These are phyloP conservation scores for Chiroxiphia lanceolata DNA, from an alignment of 2,797 vertebrate species.

Conservation along the genomic window DNA sequence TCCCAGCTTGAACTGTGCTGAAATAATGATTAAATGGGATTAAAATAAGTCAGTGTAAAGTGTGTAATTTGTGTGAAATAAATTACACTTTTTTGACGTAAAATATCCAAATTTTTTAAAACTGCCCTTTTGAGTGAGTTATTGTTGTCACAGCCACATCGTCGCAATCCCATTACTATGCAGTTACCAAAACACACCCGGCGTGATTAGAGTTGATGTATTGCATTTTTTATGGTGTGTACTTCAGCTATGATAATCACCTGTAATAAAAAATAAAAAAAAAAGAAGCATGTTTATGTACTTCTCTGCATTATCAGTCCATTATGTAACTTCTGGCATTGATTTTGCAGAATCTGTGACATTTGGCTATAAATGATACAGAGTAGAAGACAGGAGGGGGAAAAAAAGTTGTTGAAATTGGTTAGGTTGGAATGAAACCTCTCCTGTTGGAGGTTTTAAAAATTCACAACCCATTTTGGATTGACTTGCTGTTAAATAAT, in stretches of 20 bases:
- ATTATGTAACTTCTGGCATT: conserved; percentile 28
- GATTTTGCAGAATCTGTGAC: background rate
- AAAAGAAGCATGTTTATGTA: background rate
- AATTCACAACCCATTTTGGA: conserved; percentile 20
- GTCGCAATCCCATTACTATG: background rate
- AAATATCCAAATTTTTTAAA: background rate
- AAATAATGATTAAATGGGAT: background rate
- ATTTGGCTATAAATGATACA: background rate
- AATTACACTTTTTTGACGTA: background rate
- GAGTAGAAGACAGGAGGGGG: background rate
- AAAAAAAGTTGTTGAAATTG: background rate
- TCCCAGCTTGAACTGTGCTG: background rate
- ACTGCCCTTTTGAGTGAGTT: background rate
- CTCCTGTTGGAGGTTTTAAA: conserved; percentile 28
- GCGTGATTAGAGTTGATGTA: background rate
- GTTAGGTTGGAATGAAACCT: background rate
- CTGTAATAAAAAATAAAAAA: background rate
- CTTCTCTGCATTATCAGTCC: background rate
- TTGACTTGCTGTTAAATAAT: conserved; percentile 30
- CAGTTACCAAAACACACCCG: background rate
- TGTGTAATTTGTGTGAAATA: background rate
- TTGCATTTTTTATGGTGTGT: conserved; percentile 24
- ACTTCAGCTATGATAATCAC: conserved; percentile 49
- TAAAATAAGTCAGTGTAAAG: background rate
- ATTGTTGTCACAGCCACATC: background rate